These are phyloP conservation scores for Orchesella cincta DNA, from an alignment of 1,140 invertebrate genomes.

Conservation along the genomic window DNA sequence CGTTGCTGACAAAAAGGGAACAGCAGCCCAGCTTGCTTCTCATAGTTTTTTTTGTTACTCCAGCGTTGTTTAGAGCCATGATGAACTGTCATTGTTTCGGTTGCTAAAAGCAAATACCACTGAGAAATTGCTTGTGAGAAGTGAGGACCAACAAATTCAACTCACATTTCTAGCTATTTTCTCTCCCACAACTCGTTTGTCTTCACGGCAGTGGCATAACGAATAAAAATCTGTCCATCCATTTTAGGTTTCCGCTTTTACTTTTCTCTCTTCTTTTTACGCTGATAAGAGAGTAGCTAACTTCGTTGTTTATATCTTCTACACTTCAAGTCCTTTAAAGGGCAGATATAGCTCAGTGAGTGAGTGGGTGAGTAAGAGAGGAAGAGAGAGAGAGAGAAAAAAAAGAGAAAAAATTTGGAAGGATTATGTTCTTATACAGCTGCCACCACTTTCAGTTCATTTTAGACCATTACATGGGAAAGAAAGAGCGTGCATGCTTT, in stretches of 20 bases:
- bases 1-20: not conserved
- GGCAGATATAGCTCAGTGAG: not conserved
- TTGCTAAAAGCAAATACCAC: not conserved
- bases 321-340: no score
- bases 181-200: not conserved
- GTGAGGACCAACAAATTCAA: not conserved
- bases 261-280: not conserved
- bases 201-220: not conserved
- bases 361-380: not conserved
- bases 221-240: not conserved
- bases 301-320: no score
- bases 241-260: not conserved
- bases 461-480: not conserved
- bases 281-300: not conserved
- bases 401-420: not conserved
- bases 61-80: not conserved
- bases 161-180: not conserved
- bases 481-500: not conserved
- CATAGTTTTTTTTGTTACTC: no score
- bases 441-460: constrained; percentile 9
- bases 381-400: not conserved
- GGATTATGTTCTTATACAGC: constrained; percentile 17
- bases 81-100: not conserved
- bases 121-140: not conserved
- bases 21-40: not conserved